Evolutionary conservation across 2,888 invertebrate species (phyloP).

Genomic region (Hartigia nigra): DNA sequence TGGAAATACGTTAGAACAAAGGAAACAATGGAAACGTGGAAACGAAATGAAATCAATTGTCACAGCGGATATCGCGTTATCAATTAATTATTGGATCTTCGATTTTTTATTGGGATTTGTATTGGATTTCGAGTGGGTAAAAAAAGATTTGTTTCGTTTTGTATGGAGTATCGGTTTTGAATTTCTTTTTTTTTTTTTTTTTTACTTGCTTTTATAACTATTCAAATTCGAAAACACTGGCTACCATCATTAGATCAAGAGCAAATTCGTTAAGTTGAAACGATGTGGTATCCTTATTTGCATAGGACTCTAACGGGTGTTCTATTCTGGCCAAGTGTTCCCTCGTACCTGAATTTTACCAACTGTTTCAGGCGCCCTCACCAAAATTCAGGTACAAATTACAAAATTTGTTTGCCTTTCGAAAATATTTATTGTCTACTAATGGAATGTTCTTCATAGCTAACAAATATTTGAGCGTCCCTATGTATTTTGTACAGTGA

Average conservation of each 20-base stretch:
- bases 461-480: slow-evolving; percentile 19
- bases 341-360: slow-evolving; percentile 8
- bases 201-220: neutral
- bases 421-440: slow-evolving; percentile 18
- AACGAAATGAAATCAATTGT: neutral
- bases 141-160: neutral
- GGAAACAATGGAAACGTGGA: neutral
- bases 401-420: slow-evolving; percentile 17
- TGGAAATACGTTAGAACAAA: neutral
- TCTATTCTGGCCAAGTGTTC: slow-evolving; percentile 1
- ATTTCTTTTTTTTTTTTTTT: neutral
- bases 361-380: slow-evolving; percentile 11
- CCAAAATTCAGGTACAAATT: slow-evolving; percentile 21
- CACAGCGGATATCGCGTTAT: neutral
- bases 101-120: neutral
- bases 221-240: neutral
- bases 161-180: neutral
- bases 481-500: neutral
- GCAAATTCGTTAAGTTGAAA: slow-evolving; percentile 14
- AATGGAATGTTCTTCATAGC: slow-evolving; percentile 18
- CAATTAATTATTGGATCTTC: neutral
- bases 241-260: neutral
- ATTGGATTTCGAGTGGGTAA: neutral
- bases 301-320: slow-evolving; percentile 16
- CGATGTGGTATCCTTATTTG: slow-evolving; percentile 16